Evolutionary conservation across 2,797 vertebrate species (phyloP).

Genomic region (Eulemur rubriventer): DNA sequence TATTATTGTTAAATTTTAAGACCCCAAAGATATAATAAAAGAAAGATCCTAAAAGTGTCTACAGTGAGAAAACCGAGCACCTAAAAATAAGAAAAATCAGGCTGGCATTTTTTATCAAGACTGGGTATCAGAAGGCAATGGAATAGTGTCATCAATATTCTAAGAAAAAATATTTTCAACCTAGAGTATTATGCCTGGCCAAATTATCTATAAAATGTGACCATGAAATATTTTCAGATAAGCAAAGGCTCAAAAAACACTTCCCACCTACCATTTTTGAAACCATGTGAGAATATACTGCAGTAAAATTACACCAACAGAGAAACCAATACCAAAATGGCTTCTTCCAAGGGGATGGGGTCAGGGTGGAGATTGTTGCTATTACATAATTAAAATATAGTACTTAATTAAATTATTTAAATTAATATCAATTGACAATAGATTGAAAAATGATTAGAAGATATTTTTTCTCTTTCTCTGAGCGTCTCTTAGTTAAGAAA

Average conservation of each 20-base stretch:
- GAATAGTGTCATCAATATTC: not conserved
- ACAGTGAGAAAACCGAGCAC: not conserved
- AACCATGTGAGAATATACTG: not conserved
- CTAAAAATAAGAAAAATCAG: not conserved
- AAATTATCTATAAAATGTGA: not conserved
- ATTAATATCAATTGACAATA: not conserved
- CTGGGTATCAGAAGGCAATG: not conserved
- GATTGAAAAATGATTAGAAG: not conserved
- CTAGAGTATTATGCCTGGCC: not conserved
- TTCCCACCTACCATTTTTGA: not conserved
- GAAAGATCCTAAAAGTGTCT: not conserved
- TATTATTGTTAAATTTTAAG: conserved; percentile 3
- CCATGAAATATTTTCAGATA: not conserved
- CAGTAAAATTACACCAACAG: not conserved
- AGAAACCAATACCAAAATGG: not conserved
- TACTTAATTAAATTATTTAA: not conserved
- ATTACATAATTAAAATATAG: not conserved
- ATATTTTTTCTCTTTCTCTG: not conserved
- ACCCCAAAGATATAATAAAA: not conserved
- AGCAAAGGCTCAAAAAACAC: not conserved
- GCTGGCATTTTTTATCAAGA: not conserved
- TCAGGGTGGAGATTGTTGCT: not conserved
- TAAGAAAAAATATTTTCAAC: not conserved
- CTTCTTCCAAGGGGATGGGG: not conserved
- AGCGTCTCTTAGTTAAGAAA: not conserved